These are phyloP conservation scores for Hartigia nigra DNA, from an alignment of 2,888 invertebrate genomes.

Conservation along the genomic window DNA sequence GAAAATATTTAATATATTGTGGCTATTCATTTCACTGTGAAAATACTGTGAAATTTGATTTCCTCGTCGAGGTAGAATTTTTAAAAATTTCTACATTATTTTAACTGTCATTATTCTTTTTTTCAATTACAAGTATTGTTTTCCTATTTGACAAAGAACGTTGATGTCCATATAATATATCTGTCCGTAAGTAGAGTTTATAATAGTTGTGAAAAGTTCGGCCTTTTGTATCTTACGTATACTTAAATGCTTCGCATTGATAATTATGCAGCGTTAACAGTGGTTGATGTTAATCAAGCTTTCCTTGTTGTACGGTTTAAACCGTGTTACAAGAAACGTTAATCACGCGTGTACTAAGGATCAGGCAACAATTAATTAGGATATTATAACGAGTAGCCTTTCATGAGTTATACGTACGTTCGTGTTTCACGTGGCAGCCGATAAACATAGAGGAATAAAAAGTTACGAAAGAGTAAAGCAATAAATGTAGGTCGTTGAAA, in stretches of 20 bases:
- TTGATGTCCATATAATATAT: not conserved
- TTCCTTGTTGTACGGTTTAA: not conserved
- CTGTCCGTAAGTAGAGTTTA: not conserved
- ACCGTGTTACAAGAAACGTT: not conserved
- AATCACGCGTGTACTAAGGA: not conserved
- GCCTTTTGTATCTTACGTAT: not conserved
- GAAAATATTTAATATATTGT: not conserved
- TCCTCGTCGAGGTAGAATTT: too few species aligned
- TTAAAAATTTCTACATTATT: too few species aligned
- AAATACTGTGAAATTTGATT: not conserved
- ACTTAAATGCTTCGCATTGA: not conserved
- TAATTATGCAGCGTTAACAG: not conserved
- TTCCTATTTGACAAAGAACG: not conserved
- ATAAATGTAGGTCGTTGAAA: not conserved
- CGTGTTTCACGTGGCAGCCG: not conserved
- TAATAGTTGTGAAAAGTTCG: not conserved
- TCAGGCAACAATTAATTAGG: conserved; percentile 1
- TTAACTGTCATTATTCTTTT: not conserved
- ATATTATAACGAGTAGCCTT: not conserved
- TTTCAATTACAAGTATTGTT: not conserved
- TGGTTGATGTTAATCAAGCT: not conserved
- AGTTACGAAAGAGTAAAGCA: not conserved
- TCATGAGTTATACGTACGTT: not conserved
- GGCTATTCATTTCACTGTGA: not conserved
- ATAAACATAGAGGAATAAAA: not conserved